Conservation (phyloP, 2,888 invertebrate species). For the Lasioglossum malachurum region DNA sequence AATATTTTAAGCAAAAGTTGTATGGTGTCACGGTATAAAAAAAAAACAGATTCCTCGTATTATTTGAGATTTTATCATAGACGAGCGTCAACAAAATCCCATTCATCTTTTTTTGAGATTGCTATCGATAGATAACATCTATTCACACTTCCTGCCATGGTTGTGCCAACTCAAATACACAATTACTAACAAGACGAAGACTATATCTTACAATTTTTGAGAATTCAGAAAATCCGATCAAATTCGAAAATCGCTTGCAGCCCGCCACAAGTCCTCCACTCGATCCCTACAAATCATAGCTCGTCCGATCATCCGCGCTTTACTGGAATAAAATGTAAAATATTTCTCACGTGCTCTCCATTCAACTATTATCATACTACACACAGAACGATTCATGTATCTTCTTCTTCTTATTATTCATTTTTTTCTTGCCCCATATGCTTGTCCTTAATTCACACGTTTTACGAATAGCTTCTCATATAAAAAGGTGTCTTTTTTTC, state of each 20-base stretch:
- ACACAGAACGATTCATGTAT: conserved; percentile 53
- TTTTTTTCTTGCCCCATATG: conserved; percentile 42
- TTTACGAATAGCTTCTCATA: conserved; percentile 70
- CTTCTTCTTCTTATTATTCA: background rate
- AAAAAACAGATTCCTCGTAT: too few species aligned
- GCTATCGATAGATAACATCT: background rate
- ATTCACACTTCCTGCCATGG: background rate
- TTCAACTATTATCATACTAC: conserved; percentile 68
- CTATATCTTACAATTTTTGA: background rate
- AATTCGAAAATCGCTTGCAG: conserved; percentile 49
- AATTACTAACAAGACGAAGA: background rate
- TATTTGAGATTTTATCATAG: too few species aligned
- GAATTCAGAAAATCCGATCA: background rate
- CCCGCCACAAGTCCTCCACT: conserved; percentile 65
- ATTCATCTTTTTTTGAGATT: background rate
- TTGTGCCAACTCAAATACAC: background rate
- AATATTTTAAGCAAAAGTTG: too few species aligned
- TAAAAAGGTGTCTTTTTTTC: conserved; percentile 66
- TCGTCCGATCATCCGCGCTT: conserved; percentile 50
- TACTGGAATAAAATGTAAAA: conserved; percentile 73
- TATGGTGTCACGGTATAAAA: too few species aligned
- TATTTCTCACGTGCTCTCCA: conserved; percentile 68
- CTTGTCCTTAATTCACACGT: conserved; percentile 65
- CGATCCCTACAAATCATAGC: conserved; percentile 11
- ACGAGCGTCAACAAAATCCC: too few species aligned